These are phyloP conservation scores for Charanyca ferruginea DNA, from an alignment of 2,888 invertebrate genomes.

Conservation along the genomic window DNA sequence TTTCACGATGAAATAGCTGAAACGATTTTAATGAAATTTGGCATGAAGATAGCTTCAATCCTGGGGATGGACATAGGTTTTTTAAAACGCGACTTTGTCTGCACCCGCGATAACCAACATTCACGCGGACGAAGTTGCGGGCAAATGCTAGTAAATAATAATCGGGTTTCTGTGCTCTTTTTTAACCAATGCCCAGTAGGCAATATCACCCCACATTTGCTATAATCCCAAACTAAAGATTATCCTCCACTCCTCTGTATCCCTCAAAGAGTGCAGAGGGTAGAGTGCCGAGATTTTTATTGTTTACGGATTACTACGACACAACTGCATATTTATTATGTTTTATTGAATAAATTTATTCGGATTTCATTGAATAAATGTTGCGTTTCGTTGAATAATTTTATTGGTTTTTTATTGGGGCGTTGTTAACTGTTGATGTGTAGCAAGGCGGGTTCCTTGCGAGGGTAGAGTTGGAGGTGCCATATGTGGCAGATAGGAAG, in stretches of 20 bases:
- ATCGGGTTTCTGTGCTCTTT: neutral
- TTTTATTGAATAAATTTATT: slow-evolving; percentile 72
- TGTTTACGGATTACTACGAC: slow-evolving; percentile 80
- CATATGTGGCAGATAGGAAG: slow-evolving; percentile 61
- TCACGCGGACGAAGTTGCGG: no score
- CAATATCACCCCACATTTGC: slow-evolving; percentile 14
- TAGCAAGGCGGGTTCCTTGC: slow-evolving; percentile 21
- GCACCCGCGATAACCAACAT: no score
- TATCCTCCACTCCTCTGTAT: slow-evolving; percentile 39
- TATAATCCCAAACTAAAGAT: slow-evolving; percentile 33
- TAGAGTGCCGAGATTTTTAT: slow-evolving; percentile 82
- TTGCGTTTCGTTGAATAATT: slow-evolving; percentile 43
- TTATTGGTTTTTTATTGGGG: slow-evolving; percentile 50
- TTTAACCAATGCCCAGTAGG: neutral
- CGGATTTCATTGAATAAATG: slow-evolving; percentile 48
- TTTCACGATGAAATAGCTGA: no score
- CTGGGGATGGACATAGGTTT: no score
- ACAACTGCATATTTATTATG: slow-evolving; percentile 80
- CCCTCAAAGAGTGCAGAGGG: slow-evolving; percentile 57
- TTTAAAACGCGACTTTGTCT: no score
- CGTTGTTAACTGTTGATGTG: slow-evolving; percentile 33
- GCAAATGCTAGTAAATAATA: no score
- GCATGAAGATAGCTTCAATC: no score
- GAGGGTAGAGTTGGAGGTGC: slow-evolving; percentile 46
- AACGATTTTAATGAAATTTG: no score